phyloP scores from a whole-genome alignment of 2,888 invertebrate genomes.

The Sarcophaga carnaria region DNA sequence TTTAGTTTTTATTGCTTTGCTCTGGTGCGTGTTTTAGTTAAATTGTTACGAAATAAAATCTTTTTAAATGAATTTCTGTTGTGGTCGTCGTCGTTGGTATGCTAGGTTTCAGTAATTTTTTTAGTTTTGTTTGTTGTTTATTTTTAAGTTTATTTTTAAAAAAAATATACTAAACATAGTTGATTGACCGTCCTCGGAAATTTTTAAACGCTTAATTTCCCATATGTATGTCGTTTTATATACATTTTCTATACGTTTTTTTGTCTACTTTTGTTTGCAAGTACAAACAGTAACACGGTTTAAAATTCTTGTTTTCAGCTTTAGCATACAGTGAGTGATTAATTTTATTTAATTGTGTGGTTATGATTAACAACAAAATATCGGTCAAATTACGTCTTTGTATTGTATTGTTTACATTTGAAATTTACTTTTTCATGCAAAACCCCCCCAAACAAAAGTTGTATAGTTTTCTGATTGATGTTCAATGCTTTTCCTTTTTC shows the following conservation, averaged over 20 bases:
- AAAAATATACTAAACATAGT: slow-evolving; percentile 52
- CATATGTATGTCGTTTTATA: slow-evolving; percentile 27
- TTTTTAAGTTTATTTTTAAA: not conserved
- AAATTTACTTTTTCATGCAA: not conserved
- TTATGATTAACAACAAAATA: slow-evolving; percentile 14
- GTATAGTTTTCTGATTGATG: slow-evolving; percentile 16
- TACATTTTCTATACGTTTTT: slow-evolving; percentile 1
- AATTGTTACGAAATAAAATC: not conserved
- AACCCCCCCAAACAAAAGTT: not conserved
- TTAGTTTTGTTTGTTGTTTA: slow-evolving; percentile 11
- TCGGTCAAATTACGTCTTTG: slow-evolving; percentile 53
- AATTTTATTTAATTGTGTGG: slow-evolving; percentile 5
- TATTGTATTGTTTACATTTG: not conserved
- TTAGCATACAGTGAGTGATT: slow-evolving; percentile 4
- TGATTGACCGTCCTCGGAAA: slow-evolving; percentile 67
- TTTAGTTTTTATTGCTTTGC: slow-evolving; percentile 23
- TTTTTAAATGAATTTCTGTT: slow-evolving; percentile 14
- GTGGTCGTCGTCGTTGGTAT: slow-evolving; percentile 11
- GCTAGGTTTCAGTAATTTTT: not conserved
- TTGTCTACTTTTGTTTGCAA: not conserved
- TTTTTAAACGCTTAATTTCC: slow-evolving; percentile 48
- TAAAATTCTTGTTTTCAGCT: slow-evolving; percentile 27
- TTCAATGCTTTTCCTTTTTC: slow-evolving; percentile 27
- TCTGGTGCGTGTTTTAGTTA: slow-evolving; percentile 47
- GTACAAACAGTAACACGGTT: not conserved